These are phyloP conservation scores for Lycaena phlaeas DNA, from an alignment of 2,888 invertebrate genomes.

Conservation along the genomic window DNA sequence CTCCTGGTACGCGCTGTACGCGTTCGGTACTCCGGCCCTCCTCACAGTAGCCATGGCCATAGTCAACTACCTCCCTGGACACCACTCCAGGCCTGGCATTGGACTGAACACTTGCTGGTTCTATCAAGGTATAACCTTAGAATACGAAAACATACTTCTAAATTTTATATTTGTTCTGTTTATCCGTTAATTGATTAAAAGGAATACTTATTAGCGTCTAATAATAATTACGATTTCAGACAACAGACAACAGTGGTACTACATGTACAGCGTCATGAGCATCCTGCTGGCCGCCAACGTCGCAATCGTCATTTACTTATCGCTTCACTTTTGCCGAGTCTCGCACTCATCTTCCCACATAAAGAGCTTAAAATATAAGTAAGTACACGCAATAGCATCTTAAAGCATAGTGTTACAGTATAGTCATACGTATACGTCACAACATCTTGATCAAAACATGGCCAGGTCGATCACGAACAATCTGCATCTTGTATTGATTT, in stretches of 20 bases:
- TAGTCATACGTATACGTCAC: no score
- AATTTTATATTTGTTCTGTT: no score
- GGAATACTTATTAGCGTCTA: no score
- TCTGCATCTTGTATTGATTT: no score
- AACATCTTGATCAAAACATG: no score
- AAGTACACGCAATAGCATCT: slow-evolving; percentile 27
- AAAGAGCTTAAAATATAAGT: slow-evolving; percentile 70
- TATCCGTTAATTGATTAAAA: no score
- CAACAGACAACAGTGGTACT: slow-evolving; percentile 67
- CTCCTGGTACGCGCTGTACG: slow-evolving; percentile 67
- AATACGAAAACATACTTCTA: no score
- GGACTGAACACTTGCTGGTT: slow-evolving; percentile 78
- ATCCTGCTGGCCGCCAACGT: slow-evolving; percentile 70
- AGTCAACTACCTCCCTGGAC: slow-evolving; percentile 66
- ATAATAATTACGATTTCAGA: slow-evolving; percentile 51
- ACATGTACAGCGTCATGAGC: slow-evolving; percentile 77
- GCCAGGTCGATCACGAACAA: no score
- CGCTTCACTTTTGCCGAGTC: slow-evolving; percentile 68
- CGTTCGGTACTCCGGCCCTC: slow-evolving; percentile 69
- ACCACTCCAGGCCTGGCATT: slow-evolving; percentile 70
- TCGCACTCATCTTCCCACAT: slow-evolving; percentile 56
- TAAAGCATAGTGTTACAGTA: background rate
- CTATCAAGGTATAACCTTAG: no score
- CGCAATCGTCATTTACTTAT: slow-evolving; percentile 73
- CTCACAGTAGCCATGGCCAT: slow-evolving; percentile 63